Evolutionary conservation across 2,113 vertebrate genomes (phyloP).

Genomic region (Lethenteron reissneri): DNA sequence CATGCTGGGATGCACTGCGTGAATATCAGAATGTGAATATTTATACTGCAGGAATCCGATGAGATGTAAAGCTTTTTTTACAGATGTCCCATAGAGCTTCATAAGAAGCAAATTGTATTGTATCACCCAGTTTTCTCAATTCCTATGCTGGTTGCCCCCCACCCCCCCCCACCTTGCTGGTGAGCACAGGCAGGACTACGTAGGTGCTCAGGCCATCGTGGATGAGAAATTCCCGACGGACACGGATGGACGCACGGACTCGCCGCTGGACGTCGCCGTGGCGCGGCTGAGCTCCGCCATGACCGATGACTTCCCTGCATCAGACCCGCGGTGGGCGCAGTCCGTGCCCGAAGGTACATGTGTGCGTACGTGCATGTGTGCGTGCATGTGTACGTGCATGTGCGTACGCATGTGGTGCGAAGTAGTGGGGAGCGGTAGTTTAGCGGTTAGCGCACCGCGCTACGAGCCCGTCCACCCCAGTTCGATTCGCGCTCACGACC

Average conservation of each 20-base stretch:
- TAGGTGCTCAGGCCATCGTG: constrained; percentile 45
- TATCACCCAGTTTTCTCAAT: background rate
- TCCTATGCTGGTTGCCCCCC: background rate
- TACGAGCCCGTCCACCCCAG: no score
- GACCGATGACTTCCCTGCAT: constrained; percentile 82
- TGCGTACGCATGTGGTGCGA: no score
- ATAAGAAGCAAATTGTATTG: background rate
- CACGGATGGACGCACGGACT: constrained; percentile 24
- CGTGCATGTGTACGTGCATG: background rate
- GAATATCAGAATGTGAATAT: background rate
- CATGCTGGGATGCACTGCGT: no score
- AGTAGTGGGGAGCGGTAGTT: no score
- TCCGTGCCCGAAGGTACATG: constrained; percentile 62
- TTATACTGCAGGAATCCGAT: background rate
- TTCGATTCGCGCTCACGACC: no score
- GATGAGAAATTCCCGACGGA: constrained; percentile 42
- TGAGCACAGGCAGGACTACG: constrained; percentile 41
- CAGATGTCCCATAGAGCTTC: background rate
- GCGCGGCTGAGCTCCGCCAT: constrained; percentile 61
- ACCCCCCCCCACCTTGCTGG: constrained; percentile 2
- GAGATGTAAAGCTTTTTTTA: background rate
- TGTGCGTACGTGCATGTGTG: no score
- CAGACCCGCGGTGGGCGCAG: constrained; percentile 86
- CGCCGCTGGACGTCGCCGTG: constrained; percentile 44
- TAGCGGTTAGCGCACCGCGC: no score